phyloP scores from a whole-genome alignment of 2,797 vertebrate species.

The Chrysocyon brachyurus region DNA sequence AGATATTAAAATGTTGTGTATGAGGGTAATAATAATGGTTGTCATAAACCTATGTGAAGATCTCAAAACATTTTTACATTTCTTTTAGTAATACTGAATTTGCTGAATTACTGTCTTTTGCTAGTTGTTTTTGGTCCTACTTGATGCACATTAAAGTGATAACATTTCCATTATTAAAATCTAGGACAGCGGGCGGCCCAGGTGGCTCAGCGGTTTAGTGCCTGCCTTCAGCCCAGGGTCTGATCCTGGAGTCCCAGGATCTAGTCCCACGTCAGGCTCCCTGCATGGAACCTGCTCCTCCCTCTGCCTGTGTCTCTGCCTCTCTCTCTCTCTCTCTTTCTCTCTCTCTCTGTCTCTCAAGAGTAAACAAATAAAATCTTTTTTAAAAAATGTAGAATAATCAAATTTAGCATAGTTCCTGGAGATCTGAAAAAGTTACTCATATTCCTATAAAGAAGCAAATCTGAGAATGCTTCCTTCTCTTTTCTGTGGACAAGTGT shows the following conservation, averaged over 20 bases:
- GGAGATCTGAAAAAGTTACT: background rate
- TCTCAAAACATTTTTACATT: constrained; percentile 63
- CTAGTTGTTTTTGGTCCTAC: background rate
- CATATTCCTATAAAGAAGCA: background rate
- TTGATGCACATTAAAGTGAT: background rate
- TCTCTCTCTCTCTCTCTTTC: no score
- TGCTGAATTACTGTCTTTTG: background rate
- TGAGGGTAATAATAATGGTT: background rate
- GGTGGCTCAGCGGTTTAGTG: no score
- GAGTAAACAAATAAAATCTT: no score
- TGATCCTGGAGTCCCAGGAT: no score
- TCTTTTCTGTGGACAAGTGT: background rate
- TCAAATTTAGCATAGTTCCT: background rate
- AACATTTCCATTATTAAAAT: constrained; percentile 17
- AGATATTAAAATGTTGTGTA: constrained; percentile 19
- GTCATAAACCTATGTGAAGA: background rate
- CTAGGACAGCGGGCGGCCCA: background rate
- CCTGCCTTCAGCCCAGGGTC: no score
- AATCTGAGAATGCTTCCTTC: background rate
- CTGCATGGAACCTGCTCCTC: no score
- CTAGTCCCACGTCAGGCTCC: no score
- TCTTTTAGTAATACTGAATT: background rate
- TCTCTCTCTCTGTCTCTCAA: no score
- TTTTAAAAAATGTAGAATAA: background rate
- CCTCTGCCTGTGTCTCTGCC: no score